phyloP scores from a whole-genome alignment of 2,797 vertebrate species.

The Holocentrus rufus region DNA sequence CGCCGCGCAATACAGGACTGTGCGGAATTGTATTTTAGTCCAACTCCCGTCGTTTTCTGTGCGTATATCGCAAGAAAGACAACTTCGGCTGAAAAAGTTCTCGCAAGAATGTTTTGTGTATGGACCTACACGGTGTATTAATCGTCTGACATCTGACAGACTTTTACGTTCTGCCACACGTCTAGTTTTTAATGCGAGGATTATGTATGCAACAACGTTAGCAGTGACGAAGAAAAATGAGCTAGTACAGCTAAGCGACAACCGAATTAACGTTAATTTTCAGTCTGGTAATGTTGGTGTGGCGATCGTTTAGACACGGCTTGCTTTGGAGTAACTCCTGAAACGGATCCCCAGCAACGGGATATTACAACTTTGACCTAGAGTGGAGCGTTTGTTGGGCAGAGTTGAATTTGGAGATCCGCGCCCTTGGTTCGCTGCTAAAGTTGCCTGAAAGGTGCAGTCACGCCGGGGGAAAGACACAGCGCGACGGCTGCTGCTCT shows the following conservation, averaged over 20 bases:
- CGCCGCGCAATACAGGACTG: slow-evolving; percentile 75
- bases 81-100: slow-evolving; percentile 61
- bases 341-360: slow-evolving; percentile 22
- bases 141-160: slow-evolving; percentile 1
- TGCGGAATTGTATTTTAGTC: slow-evolving; percentile 76
- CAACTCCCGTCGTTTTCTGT: slow-evolving; percentile 71
- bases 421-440: slow-evolving; percentile 35
- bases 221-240: slow-evolving; percentile 62
- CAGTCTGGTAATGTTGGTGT: slow-evolving; percentile 51
- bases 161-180: not conserved
- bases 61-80: slow-evolving; percentile 51
- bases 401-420: not conserved
- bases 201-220: slow-evolving; percentile 61
- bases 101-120: slow-evolving; percentile 25
- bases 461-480: slow-evolving; percentile 78
- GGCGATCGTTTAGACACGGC: slow-evolving; percentile 48
- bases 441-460: slow-evolving; percentile 74
- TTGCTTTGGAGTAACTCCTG: slow-evolving; percentile 19
- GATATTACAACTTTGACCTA: slow-evolving; percentile 2
- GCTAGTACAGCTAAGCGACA: slow-evolving; percentile 60
- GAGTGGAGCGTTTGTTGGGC: slow-evolving; percentile 3
- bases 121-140: slow-evolving; percentile 30
- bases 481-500: slow-evolving; percentile 72
- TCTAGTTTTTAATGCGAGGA: slow-evolving; percentile 34
- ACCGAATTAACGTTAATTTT: slow-evolving; percentile 62